Conservation (phyloP, 2,113 vertebrate genomes). For the Coptodon rendalli region DNA sequence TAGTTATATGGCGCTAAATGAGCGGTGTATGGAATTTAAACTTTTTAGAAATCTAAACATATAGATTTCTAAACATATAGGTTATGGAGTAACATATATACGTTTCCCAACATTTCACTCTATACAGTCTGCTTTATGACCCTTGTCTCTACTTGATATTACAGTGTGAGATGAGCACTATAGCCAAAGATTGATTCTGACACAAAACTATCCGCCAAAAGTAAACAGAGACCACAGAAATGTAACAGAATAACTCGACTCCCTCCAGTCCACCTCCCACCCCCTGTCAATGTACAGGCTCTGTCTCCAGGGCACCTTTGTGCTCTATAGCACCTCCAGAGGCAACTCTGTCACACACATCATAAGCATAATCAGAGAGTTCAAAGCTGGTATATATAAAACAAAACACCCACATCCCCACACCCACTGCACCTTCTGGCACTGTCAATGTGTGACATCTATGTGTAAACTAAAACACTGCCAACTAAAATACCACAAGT, state of each 20-base stretch:
- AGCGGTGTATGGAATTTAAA: neutral
- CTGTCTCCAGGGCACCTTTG: constrained; percentile 19
- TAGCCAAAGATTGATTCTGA: neutral
- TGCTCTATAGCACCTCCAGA: constrained; percentile 44
- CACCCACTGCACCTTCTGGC: constrained; percentile 62
- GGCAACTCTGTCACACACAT: constrained; percentile 61
- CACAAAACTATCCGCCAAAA: neutral
- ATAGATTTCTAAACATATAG: neutral
- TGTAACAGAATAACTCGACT: neutral
- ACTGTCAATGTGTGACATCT: constrained; percentile 47
- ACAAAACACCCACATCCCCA: constrained; percentile 62
- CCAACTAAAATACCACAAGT: constrained; percentile 2
- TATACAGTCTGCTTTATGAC: neutral
- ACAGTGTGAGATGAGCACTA: neutral
- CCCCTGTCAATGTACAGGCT: neutral
- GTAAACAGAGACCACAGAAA: neutral
- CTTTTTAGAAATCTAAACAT: neutral
- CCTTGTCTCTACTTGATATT: neutral
- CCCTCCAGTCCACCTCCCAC: neutral
- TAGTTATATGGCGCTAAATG: neutral
- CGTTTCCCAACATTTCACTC: neutral
- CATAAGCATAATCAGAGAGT: constrained; percentile 58
- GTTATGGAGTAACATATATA: neutral
- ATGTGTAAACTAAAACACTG: constrained; percentile 33
- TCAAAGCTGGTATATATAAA: constrained; percentile 56